These are phyloP conservation scores for Oncorhynchus masou DNA, from an alignment of 2,113 vertebrate genomes.

Conservation along the genomic window DNA sequence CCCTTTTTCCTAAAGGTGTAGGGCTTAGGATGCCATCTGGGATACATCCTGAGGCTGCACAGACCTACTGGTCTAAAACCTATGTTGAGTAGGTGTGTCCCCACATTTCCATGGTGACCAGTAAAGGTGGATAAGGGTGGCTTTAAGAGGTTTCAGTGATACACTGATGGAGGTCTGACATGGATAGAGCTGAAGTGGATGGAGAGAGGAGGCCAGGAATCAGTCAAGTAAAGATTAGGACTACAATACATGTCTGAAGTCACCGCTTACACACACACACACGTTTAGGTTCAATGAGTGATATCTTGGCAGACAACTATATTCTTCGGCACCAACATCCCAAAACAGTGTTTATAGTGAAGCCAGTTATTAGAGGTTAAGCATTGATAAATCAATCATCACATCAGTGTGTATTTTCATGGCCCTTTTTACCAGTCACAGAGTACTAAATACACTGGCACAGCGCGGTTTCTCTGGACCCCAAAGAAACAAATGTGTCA, in stretches of 20 bases:
- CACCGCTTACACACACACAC: too few relatives aligned
- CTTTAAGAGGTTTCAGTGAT: conserved; percentile 25
- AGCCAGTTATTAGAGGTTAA: conserved; percentile 37
- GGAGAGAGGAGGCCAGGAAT: neutral
- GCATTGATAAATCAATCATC: conserved; percentile 56
- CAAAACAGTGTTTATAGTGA: conserved; percentile 48
- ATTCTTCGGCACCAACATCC: conserved; percentile 27
- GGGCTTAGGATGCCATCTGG: too few relatives aligned
- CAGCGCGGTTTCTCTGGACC: too few relatives aligned
- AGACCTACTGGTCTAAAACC: conserved; percentile 7
- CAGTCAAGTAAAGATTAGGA: neutral
- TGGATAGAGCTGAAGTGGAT: neutral
- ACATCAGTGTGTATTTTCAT: conserved; percentile 38
- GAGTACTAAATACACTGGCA: too few relatives aligned
- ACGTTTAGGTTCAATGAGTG: too few relatives aligned
- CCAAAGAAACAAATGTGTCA: too few relatives aligned
- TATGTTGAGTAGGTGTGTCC: neutral
- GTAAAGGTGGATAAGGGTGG: neutral
- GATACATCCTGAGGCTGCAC: neutral
- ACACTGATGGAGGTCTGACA: conserved; percentile 4
- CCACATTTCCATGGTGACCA: conserved; percentile 4
- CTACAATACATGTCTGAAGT: neutral
- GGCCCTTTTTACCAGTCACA: conserved; percentile 4
- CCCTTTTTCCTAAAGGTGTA: too few relatives aligned
- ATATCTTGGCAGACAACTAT: too few relatives aligned